A percentile compares a stretch with the other conserved stretches of the same genome.
Evolutionary conservation across 2,797 vertebrate genomes (phyloP).

Genomic region (Argya squamiceps): DNA sequence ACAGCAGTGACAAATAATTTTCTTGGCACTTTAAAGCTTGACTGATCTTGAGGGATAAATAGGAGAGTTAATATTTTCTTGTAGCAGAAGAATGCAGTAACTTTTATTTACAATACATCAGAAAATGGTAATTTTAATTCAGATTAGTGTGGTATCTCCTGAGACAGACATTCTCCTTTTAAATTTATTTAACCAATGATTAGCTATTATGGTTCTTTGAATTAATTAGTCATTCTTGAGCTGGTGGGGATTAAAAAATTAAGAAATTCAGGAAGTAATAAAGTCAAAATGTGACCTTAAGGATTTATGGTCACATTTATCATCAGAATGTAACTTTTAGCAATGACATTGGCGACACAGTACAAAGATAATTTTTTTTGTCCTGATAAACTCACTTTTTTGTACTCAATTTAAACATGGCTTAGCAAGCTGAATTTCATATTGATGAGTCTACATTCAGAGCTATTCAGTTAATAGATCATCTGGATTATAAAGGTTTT

Average conservation of each 20-base stretch:
- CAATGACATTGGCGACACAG: constrained; percentile 1
- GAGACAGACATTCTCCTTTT: constrained; percentile 61
- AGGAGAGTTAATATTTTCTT: constrained; percentile 41
- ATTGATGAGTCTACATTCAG: not conserved
- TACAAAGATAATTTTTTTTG: not conserved
- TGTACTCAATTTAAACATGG: not conserved
- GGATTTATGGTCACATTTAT: constrained; percentile 12
- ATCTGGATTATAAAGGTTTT: not conserved
- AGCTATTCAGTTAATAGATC: constrained; percentile 5
- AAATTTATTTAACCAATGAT: constrained; percentile 73
- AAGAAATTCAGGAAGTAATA: constrained; percentile 39
- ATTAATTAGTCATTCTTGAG: constrained; percentile 72
- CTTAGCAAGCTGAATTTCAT: constrained; percentile 21
- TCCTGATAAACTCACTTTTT: constrained; percentile 37
- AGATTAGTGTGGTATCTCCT: constrained; percentile 64
- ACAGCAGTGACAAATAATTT: not conserved
- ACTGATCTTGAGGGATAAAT: not conserved
- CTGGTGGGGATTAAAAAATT: constrained; percentile 62
- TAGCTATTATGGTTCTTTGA: constrained; percentile 61
- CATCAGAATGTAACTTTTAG: not conserved
- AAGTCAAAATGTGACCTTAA: constrained; percentile 41
- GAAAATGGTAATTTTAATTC: constrained; percentile 74
- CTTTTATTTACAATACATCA: constrained; percentile 72
- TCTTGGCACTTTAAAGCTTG: constrained; percentile 6
- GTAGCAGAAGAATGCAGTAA: constrained; percentile 34